A percentile compares a stretch with the other conserved stretches of the same genome.
phyloP scores from a whole-genome alignment of 2,888 invertebrate species.

The Napeogenes inachia region DNA sequence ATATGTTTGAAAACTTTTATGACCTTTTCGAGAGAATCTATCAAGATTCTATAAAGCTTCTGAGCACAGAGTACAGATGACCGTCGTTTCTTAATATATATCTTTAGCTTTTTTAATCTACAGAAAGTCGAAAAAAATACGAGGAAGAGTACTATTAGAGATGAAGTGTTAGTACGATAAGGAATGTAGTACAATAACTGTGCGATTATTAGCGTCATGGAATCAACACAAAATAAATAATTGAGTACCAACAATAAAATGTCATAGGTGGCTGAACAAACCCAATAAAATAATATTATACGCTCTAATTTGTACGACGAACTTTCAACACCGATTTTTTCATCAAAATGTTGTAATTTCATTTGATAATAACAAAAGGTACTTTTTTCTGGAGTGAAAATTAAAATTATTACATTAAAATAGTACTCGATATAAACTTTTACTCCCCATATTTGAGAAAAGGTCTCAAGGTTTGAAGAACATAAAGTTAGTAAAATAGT shows the following conservation, averaged over 20 bases:
- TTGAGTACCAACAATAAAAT: too few species aligned
- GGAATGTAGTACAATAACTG: neutral
- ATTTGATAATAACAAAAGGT: slow-evolving; percentile 1
- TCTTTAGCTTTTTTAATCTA: neutral
- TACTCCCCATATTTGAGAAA: neutral
- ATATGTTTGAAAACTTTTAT: neutral
- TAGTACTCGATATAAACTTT: neutral
- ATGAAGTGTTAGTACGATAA: neutral
- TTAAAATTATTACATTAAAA: neutral
- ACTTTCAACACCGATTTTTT: neutral
- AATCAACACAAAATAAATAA: too few species aligned
- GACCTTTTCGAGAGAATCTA: neutral
- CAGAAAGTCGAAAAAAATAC: neutral
- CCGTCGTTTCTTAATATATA: neutral
- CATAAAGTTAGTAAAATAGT: neutral
- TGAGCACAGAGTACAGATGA: neutral
- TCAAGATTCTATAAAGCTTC: neutral
- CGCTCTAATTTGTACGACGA: neutral
- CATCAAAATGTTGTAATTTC: slow-evolving; percentile 3
- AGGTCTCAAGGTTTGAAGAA: neutral
- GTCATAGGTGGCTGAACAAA: too few species aligned
- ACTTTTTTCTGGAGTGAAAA: slow-evolving; percentile 1
- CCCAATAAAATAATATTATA: too few species aligned
- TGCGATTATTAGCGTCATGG: too few species aligned
- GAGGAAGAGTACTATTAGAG: neutral